phyloP scores from a whole-genome alignment of 1,140 invertebrate genomes.

The Heliothis subflexa region DNA sequence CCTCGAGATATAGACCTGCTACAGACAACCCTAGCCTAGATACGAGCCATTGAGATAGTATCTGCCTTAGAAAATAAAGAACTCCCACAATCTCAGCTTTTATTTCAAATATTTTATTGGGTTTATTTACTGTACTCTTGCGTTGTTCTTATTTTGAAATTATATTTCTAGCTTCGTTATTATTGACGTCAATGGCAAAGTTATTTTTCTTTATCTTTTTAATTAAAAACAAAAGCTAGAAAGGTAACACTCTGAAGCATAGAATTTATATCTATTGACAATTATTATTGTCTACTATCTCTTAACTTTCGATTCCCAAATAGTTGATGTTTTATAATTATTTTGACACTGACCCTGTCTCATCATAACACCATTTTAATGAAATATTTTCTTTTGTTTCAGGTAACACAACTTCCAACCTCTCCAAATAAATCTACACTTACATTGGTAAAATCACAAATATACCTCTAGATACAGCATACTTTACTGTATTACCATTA shows the following conservation, averaged over 20 bases:
- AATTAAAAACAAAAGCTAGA: not conserved
- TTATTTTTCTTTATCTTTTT: not conserved
- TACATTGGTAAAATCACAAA: not conserved
- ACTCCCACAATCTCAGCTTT: conserved; percentile 7
- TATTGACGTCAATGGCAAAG: not conserved
- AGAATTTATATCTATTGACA: too few relatives aligned
- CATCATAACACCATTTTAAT: not conserved
- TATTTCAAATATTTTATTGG: conserved; percentile 27
- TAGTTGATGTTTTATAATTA: too few relatives aligned
- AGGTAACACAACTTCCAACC: conserved; percentile 3
- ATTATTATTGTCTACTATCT: too few relatives aligned
- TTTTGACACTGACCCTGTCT: too few relatives aligned
- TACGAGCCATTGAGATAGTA: conserved; percentile 18
- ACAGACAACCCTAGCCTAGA: conserved; percentile 15
- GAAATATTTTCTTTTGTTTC: conserved; percentile 8
- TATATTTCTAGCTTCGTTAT: not conserved
- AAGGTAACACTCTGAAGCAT: too few relatives aligned
- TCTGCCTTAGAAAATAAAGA: conserved; percentile 36
- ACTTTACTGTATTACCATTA: too few relatives aligned
- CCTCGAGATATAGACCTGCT: conserved; percentile 22
- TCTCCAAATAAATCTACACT: not conserved
- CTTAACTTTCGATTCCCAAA: too few relatives aligned
- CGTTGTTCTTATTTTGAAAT: conserved; percentile 5
- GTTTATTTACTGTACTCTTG: conserved; percentile 3
- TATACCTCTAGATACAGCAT: too few relatives aligned